Percentiles rank a stretch among this genome's conserved stretches.
Evolutionary conservation across 2,797 vertebrate species (phyloP).

Genomic region (Siniperca scherzeri): DNA sequence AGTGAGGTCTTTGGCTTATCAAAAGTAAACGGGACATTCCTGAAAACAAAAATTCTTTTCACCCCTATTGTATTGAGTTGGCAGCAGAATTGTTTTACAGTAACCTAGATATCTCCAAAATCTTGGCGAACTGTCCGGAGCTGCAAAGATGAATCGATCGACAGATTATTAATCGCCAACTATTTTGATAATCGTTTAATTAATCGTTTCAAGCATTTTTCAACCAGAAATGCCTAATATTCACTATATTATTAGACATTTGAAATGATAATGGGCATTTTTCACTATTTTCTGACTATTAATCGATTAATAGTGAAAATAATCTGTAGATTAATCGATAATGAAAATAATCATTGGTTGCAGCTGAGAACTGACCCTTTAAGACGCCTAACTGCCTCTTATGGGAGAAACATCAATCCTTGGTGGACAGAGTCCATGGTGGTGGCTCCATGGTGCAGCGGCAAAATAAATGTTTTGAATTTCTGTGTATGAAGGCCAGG

Average conservation of each 20-base stretch:
- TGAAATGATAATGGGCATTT: neutral
- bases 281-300: neutral
- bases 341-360: neutral
- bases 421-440: slow-evolving; percentile 8
- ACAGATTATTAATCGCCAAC: neutral
- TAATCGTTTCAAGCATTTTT: neutral
- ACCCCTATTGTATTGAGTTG: neutral
- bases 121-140: neutral
- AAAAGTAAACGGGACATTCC: neutral
- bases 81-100: neutral
- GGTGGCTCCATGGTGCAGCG: slow-evolving; percentile 8
- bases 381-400: neutral
- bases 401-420: slow-evolving; percentile 1
- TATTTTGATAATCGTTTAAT: neutral
- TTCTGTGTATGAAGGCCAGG: slow-evolving; percentile 69
- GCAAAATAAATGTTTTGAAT: slow-evolving; percentile 69
- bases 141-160: neutral
- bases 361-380: neutral
- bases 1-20: neutral
- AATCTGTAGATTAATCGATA: neutral
- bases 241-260: neutral
- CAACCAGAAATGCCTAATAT: neutral
- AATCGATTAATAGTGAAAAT: too few relatives aligned
- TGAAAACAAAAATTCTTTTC: neutral
- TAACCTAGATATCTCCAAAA: neutral